phyloP scores from a whole-genome alignment of 2,113 vertebrate species.

The Danio rerio region GRCz12tu NC_133192.1:47997001-47997500 shows the following conservation, averaged over 20 bases:
- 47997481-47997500: background rate
- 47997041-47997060: slow-evolving; percentile 1
- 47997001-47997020: background rate
- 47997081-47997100: background rate
- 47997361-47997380: background rate
- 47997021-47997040: background rate
- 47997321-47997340: background rate
- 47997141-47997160: background rate
- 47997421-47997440: background rate
- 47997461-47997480: background rate
- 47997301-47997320: background rate
- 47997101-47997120: background rate
- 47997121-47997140: background rate
- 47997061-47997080: slow-evolving; percentile 5
- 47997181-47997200: too few relatives aligned
- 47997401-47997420: background rate
- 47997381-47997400: background rate
- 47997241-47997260: background rate
- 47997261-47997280: background rate
- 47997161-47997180: slow-evolving; percentile 3
- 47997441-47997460: background rate
- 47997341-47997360: background rate
- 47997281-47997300: background rate
- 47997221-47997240: background rate
- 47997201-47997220: background rate